Conservation (phyloP, 1,140 invertebrate species). For the Macrotrachela quadricornifera region DNA sequence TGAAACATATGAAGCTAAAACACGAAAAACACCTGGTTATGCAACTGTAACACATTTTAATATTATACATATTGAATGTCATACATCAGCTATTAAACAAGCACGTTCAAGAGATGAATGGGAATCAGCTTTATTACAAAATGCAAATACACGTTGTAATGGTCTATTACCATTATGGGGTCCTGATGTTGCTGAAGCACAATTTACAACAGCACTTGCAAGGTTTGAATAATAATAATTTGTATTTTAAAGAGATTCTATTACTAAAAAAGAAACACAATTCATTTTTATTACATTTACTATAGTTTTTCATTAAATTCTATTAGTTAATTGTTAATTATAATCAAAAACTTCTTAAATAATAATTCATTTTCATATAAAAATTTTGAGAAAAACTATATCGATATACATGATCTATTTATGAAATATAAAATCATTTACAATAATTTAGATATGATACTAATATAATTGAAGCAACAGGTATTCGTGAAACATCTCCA, state of each 20-base stretch:
- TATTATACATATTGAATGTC: slow-evolving; percentile 88
- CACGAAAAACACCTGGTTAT: slow-evolving; percentile 42
- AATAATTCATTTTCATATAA: too few relatives aligned
- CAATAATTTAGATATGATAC: background rate
- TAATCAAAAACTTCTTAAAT: too few relatives aligned
- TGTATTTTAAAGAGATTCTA: too few relatives aligned
- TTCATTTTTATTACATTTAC: too few relatives aligned
- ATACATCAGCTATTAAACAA: slow-evolving; percentile 72
- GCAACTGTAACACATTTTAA: slow-evolving; percentile 93
- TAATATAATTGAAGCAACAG: slow-evolving; percentile 26
- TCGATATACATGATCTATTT: too few relatives aligned
- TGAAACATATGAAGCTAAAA: slow-evolving; percentile 73
- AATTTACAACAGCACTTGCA: slow-evolving; percentile 74
- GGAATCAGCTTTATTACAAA: slow-evolving; percentile 88
- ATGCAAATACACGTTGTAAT: slow-evolving; percentile 90
- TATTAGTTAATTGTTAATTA: too few relatives aligned
- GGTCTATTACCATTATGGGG: slow-evolving; percentile 85
- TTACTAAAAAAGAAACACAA: too few relatives aligned
- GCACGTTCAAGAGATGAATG: slow-evolving; percentile 55
- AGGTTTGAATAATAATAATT: slow-evolving; percentile 14
- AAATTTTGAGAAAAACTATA: too few relatives aligned
- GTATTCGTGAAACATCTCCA: slow-evolving; percentile 25
- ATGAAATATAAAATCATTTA: too few relatives aligned
- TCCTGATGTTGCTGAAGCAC: slow-evolving; percentile 64
- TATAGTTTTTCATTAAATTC: too few relatives aligned